phyloP scores from a whole-genome alignment of 2,888 invertebrate genomes.

The Poecilus cupreus region DNA sequence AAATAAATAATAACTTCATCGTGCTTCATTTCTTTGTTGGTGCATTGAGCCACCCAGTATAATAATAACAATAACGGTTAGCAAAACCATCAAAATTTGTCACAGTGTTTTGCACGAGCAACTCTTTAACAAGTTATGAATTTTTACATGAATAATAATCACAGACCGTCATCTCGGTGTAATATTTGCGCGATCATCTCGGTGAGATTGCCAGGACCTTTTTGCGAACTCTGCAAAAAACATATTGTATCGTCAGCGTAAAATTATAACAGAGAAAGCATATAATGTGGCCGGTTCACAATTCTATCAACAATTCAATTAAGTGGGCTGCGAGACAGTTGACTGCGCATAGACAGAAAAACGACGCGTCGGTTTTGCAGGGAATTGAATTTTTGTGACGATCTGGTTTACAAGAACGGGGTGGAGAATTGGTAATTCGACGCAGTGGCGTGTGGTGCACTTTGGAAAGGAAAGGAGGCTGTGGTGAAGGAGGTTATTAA shows the following conservation, averaged over 20 bases:
- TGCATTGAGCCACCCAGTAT: background rate
- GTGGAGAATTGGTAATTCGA: conserved; percentile 30
- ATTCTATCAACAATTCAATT: conserved; percentile 44
- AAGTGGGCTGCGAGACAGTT: conserved; percentile 24
- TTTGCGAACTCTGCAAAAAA: background rate
- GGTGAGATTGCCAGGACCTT: background rate
- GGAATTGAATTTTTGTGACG: conserved; percentile 11
- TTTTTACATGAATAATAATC: conserved; percentile 11
- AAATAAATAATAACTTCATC: background rate
- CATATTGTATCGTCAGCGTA: background rate
- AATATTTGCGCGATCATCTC: conserved; percentile 28
- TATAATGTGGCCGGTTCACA: conserved; percentile 24
- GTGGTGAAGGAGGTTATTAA: too few relatives aligned
- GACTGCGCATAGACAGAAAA: conserved; percentile 31
- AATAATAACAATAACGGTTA: conserved; percentile 26
- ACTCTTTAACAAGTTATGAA: background rate
- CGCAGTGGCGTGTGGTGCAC: conserved; percentile 4
- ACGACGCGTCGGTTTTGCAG: background rate
- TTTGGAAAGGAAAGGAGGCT: background rate
- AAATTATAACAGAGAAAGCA: conserved; percentile 42
- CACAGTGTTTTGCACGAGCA: conserved; percentile 7
- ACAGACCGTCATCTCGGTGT: background rate
- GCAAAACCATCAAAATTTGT: conserved; percentile 35
- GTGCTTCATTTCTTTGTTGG: background rate
- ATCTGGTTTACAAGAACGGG: conserved; percentile 1